phyloP scores from a whole-genome alignment of 2,888 invertebrate genomes.

The Caenorhabditis sp. region DNA sequence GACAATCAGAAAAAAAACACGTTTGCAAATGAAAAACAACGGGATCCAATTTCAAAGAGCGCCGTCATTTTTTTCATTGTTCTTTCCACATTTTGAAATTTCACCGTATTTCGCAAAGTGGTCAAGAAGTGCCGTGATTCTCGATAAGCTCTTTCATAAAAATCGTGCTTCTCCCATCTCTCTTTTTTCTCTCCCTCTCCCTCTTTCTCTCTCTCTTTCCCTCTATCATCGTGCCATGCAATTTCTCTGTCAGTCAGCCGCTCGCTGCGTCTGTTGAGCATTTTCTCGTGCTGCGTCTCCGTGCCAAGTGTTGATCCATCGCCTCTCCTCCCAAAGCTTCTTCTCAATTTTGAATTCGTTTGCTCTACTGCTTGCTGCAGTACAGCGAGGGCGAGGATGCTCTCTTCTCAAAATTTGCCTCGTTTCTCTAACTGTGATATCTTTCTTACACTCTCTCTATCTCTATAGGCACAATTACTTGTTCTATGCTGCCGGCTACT shows the following conservation, averaged over 20 bases:
- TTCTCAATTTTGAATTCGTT: conserved; percentile 63
- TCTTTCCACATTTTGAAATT: not conserved
- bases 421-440: conserved; percentile 41
- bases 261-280: conserved; percentile 47
- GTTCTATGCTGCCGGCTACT: conserved; percentile 58
- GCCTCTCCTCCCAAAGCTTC: conserved; percentile 43
- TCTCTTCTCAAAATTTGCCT: conserved; percentile 40
- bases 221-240: conserved; percentile 42
- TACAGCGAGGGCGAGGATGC: conserved; percentile 58
- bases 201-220: conserved; percentile 9
- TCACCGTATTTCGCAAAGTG: not conserved
- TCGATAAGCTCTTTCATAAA: conserved; percentile 40
- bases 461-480: too few species aligned
- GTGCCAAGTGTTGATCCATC: not conserved
- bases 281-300: conserved; percentile 37
- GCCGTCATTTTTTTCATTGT: not conserved
- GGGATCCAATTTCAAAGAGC: not conserved
- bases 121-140: conserved; percentile 9
- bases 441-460: conserved; percentile 7
- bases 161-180: conserved; percentile 38
- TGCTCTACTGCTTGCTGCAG: conserved; percentile 57
- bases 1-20: not conserved
- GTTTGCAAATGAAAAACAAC: not conserved
- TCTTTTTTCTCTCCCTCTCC: not conserved
- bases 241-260: conserved; percentile 48